phyloP scores from a whole-genome alignment of 1,140 invertebrate genomes.

The Caenorhabditis brenneri region DNA sequence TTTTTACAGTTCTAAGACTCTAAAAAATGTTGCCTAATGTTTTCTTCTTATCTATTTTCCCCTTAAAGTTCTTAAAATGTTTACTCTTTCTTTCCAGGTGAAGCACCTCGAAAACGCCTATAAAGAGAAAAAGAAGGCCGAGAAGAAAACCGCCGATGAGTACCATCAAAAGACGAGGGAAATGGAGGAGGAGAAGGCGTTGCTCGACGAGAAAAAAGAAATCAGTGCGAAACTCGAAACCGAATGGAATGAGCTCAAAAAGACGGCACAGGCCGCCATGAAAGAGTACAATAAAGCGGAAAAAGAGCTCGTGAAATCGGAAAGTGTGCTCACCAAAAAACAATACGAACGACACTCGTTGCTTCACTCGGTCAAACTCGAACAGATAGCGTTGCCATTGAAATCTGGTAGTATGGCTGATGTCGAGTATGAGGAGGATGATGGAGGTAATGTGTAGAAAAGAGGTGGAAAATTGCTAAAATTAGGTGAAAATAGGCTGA shows the following conservation, averaged over 20 bases:
- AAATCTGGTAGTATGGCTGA: slow-evolving; percentile 59
- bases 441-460: neutral
- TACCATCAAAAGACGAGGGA: slow-evolving; percentile 79
- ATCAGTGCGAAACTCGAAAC: slow-evolving; percentile 80
- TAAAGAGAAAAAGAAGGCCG: slow-evolving; percentile 81
- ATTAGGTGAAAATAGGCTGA: too few species aligned
- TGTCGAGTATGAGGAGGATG: slow-evolving; percentile 62
- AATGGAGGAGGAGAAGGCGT: slow-evolving; percentile 63
- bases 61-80: too few species aligned
- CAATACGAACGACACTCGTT: slow-evolving; percentile 86
- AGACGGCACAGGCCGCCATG: slow-evolving; percentile 83
- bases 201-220: slow-evolving; percentile 74
- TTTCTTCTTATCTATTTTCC: too few species aligned
- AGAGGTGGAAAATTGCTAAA: too few species aligned
- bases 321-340: slow-evolving; percentile 52
- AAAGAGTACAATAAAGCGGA: slow-evolving; percentile 84
- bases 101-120: slow-evolving; percentile 91
- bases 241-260: slow-evolving; percentile 83
- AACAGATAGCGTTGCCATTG: slow-evolving; percentile 62
- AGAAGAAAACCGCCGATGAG: slow-evolving; percentile 85
- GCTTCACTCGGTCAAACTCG: slow-evolving; percentile 85
- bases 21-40: too few species aligned
- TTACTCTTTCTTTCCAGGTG: slow-evolving; percentile 72
- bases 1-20: too few species aligned
- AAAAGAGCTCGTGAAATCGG: slow-evolving; percentile 50